Evolutionary conservation across 2,113 vertebrate genomes (phyloP).

Genomic region (Henicopernis longicauda): DNA sequence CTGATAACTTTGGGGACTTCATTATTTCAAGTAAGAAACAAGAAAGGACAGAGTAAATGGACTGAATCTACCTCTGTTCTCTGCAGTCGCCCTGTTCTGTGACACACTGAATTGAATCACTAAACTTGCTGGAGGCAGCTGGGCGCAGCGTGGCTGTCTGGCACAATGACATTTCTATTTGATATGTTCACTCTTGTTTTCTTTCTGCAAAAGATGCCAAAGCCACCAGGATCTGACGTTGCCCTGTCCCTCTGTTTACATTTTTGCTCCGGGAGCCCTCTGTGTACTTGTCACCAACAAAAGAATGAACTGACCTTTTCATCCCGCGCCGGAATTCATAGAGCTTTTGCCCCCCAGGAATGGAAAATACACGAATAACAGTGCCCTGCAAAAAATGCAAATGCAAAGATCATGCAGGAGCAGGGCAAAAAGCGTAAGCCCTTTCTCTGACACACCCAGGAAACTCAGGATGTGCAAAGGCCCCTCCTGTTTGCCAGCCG

Average conservation of each 20-base stretch:
- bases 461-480: not conserved
- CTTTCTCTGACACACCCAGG: not conserved
- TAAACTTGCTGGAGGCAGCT: not conserved
- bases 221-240: conserved; percentile 41
- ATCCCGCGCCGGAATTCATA: conserved; percentile 93
- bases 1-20: not conserved
- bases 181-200: not conserved
- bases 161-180: not conserved
- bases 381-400: conserved; percentile 82
- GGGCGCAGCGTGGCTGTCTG: not conserved
- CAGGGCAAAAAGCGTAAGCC: not conserved
- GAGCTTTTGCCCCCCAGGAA: conserved; percentile 87
- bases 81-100: not conserved
- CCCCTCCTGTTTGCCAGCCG: not conserved
- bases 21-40: not conserved
- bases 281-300: not conserved
- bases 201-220: conserved; percentile 42
- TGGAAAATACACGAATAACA: conserved; percentile 90
- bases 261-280: not conserved
- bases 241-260: not conserved
- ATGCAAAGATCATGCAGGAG: not conserved
- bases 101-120: not conserved
- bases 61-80: not conserved
- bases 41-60: not conserved
- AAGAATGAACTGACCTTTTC: conserved; percentile 83